phyloP scores from a whole-genome alignment of 2,888 invertebrate genomes.

The Xylophagus ater region DNA sequence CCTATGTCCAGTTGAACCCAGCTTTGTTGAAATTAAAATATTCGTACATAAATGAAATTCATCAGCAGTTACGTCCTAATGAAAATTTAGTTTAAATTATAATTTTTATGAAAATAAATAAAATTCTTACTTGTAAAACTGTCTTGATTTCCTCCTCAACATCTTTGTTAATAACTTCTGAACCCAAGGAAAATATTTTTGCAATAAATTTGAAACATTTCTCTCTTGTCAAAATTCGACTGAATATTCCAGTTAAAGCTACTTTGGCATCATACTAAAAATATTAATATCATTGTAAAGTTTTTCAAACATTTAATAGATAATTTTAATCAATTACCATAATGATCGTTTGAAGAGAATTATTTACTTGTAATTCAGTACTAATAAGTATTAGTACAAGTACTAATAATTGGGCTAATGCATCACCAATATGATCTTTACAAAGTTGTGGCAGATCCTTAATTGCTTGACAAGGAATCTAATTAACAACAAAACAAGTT shows the following conservation, averaged over 20 bases:
- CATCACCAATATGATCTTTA: conserved; percentile 82
- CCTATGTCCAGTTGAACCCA: conserved; percentile 78
- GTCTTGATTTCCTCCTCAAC: conserved; percentile 82
- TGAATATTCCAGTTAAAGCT: conserved; percentile 55
- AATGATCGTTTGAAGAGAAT: conserved; percentile 56
- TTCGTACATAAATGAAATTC: conserved; percentile 87
- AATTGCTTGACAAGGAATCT: conserved; percentile 91
- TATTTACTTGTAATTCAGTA: conserved; percentile 73
- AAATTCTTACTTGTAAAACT: conserved; percentile 56
- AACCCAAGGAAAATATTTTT: conserved; percentile 71
- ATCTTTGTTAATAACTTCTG: conserved; percentile 68
- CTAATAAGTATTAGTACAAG: too few relatives aligned
- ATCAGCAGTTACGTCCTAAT: conserved; percentile 78
- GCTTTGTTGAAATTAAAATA: conserved; percentile 66
- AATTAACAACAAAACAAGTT: too few relatives aligned
- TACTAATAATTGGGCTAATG: conserved; percentile 80
- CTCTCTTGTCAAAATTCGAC: conserved; percentile 55
- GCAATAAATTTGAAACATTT: conserved; percentile 80
- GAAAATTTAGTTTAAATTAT: neutral
- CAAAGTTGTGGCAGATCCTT: conserved; percentile 81
- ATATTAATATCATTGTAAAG: neutral
- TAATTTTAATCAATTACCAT: conserved; percentile 29
- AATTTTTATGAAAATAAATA: neutral
- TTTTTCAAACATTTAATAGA: neutral
- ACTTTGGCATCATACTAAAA: conserved; percentile 39